Evolutionary conservation across 2,113 vertebrate species (phyloP).

Genomic region (Tetrao urogallus): DNA sequence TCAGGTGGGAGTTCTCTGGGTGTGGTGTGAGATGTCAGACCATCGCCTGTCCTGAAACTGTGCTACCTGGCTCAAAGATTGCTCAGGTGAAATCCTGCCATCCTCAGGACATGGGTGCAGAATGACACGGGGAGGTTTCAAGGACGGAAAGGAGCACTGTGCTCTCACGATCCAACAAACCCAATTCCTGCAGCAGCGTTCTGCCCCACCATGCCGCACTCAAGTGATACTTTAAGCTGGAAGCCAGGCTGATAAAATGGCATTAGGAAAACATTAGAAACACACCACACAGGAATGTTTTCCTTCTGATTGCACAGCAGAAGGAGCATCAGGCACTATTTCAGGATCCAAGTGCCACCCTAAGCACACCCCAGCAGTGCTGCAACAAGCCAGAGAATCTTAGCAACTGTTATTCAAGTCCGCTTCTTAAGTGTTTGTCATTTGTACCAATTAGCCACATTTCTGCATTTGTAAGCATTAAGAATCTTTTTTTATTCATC

Average conservation of each 20-base stretch:
- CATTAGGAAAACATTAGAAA: not conserved
- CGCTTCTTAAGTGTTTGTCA: constrained; percentile 1
- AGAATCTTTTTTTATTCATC: not conserved
- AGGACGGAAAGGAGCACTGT: not conserved
- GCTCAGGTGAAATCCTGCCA: not conserved
- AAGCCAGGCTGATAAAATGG: not conserved
- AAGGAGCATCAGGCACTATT: not conserved
- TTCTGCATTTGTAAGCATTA: constrained; percentile 20
- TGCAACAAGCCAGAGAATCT: not conserved
- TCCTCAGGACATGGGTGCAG: fast-evolving
- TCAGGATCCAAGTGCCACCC: not conserved
- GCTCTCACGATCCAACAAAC: too few species aligned
- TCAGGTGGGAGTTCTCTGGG: not conserved
- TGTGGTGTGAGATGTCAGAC: too few species aligned
- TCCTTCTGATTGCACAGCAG: not conserved
- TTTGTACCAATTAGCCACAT: constrained; percentile 61
- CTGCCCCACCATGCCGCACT: not conserved
- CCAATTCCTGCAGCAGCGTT: not conserved
- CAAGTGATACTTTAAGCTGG: not conserved
- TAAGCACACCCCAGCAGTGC: not conserved
- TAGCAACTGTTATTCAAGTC: constrained; percentile 1
- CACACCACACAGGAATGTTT: fast-evolving
- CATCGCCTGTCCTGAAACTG: not conserved
- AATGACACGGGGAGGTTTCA: too few species aligned
- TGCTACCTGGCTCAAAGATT: not conserved